Conservation (phyloP, 2,888 invertebrate genomes). For the Epinotia ramella region DNA sequence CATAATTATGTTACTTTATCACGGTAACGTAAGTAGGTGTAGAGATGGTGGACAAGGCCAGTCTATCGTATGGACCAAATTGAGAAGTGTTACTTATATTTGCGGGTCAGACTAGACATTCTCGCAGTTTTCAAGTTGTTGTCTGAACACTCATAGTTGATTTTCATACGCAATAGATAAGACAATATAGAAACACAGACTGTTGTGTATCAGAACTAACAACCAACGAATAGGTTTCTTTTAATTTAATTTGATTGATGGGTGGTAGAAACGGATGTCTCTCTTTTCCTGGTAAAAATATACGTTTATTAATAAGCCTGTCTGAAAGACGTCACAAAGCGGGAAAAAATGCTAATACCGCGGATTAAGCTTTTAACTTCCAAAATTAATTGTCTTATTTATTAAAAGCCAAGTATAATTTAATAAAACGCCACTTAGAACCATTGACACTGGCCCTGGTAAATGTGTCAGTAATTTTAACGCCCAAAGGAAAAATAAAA, state of each 20-base stretch:
- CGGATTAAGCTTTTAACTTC: constrained; percentile 23
- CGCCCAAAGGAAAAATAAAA: constrained; percentile 64
- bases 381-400: constrained; percentile 35
- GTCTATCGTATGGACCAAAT: no score
- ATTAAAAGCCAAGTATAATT: constrained; percentile 32
- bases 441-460: constrained; percentile 44
- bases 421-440: constrained; percentile 41
- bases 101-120: no score
- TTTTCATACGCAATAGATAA: no score
- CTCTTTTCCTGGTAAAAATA: not conserved
- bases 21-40: not conserved
- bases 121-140: no score
- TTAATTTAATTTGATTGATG: not conserved
- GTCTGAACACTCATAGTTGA: no score
- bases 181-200: no score
- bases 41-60: no score
- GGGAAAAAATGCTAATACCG: constrained; percentile 17
- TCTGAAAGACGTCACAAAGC: not conserved
- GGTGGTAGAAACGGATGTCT: not conserved
- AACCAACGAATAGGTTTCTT: not conserved
- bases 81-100: no score
- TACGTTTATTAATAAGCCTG: constrained; percentile 9
- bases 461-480: constrained; percentile 52
- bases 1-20: not conserved
- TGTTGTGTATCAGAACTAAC: not conserved